Conservation (phyloP, 2,888 invertebrate genomes). For the Lasioglossum figueresi region DNA sequence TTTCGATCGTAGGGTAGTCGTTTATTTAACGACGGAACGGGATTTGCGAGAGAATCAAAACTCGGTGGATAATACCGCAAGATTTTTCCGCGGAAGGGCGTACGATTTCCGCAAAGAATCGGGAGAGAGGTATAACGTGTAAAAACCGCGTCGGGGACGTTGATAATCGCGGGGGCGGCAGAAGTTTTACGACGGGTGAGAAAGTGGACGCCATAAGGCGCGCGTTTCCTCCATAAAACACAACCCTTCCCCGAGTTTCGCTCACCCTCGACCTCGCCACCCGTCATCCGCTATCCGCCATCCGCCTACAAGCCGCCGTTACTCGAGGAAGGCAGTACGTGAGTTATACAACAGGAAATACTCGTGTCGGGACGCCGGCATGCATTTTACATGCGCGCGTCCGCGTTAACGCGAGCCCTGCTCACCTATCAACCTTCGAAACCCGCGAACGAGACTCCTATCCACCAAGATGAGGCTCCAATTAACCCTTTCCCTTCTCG, state of each 20-base stretch:
- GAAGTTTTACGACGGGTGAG: conserved; percentile 47
- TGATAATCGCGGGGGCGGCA: conserved; percentile 59
- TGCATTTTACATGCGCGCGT: conserved; percentile 70
- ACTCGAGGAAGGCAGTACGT: conserved; percentile 40
- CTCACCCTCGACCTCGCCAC: conserved; percentile 18
- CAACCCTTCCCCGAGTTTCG: conserved; percentile 21
- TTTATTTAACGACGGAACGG: neutral
- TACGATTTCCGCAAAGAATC: neutral
- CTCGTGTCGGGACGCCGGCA: conserved; percentile 46
- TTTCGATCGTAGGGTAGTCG: fast-evolving
- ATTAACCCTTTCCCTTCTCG: neutral
- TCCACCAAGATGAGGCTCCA: conserved; percentile 1
- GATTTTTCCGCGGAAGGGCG: neutral
- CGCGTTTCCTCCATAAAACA: conserved; percentile 57
- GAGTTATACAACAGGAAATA: conserved; percentile 61
- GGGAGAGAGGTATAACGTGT: neutral
- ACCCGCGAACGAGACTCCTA: conserved; percentile 10
- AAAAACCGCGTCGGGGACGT: conserved; percentile 39
- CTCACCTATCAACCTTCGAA: conserved; percentile 30
- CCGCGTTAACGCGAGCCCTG: conserved; percentile 48
- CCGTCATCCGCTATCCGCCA: conserved; percentile 8
- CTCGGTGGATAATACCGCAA: neutral
- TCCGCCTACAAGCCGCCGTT: conserved; percentile 24
- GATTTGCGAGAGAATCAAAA: neutral
- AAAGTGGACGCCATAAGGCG: conserved; percentile 52